phyloP scores from a whole-genome alignment of 2,888 invertebrate genomes.

The Laothoe populi region DNA sequence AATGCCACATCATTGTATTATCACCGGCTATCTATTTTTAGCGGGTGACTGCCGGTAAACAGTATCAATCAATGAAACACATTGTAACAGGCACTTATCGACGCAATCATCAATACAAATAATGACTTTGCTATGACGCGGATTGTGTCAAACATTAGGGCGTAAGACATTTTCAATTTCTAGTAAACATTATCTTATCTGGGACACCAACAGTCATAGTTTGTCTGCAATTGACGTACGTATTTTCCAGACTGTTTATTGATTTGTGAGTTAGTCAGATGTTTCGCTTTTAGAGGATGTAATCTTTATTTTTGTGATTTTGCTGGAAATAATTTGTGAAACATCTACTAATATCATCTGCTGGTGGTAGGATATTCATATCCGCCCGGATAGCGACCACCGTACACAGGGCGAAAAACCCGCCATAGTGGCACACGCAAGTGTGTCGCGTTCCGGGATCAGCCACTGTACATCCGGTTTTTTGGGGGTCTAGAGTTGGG shows the following conservation, averaged over 20 bases:
- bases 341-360: not conserved
- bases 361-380: not conserved
- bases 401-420: no score
- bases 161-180: constrained; percentile 30
- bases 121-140: constrained; percentile 45
- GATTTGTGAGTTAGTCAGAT: not conserved
- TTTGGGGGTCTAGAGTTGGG: no score
- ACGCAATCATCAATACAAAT: constrained; percentile 49
- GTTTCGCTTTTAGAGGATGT: not conserved
- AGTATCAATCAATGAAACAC: constrained; percentile 43
- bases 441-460: no score
- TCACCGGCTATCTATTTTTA: constrained; percentile 35
- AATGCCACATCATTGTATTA: constrained; percentile 1
- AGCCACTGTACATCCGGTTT: no score
- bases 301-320: not conserved
- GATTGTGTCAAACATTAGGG: constrained; percentile 40
- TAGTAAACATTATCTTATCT: constrained; percentile 37
- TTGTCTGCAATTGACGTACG: constrained; percentile 46
- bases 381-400: no score
- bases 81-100: constrained; percentile 36
- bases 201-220: constrained; percentile 40
- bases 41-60: constrained; percentile 35
- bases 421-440: no score
- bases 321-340: not conserved
- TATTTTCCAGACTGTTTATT: constrained; percentile 9